Conservation (phyloP, 2,888 invertebrate species). For the Augochlorella aurata region DNA sequence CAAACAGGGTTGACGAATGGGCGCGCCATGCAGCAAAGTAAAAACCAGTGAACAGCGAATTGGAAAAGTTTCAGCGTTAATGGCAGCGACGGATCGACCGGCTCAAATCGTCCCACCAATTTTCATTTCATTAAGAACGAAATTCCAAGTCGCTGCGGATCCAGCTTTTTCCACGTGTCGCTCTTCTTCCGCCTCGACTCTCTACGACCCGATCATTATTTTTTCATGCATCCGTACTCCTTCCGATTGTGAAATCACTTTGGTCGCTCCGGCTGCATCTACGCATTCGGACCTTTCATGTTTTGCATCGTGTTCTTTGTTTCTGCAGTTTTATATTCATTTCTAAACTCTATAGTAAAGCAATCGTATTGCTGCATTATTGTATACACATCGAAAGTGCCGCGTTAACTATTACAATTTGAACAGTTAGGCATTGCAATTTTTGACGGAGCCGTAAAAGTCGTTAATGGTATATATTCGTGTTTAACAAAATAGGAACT, state of each 20-base stretch:
- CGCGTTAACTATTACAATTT: too few relatives aligned
- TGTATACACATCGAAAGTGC: too few relatives aligned
- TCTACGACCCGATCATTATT: slow-evolving; percentile 54
- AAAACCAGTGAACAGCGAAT: slow-evolving; percentile 47
- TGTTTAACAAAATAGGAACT: too few relatives aligned
- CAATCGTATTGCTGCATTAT: too few relatives aligned
- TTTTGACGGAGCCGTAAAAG: too few relatives aligned
- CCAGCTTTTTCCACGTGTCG: slow-evolving; percentile 13
- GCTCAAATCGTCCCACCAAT: slow-evolving; percentile 58
- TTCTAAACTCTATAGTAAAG: too few relatives aligned
- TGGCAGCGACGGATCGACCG: slow-evolving; percentile 69
- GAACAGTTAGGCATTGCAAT: too few relatives aligned
- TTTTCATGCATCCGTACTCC: slow-evolving; percentile 56
- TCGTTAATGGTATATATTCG: too few relatives aligned
- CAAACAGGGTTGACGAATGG: slow-evolving; percentile 50
- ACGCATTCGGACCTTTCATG: not conserved
- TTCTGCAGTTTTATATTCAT: too few relatives aligned
- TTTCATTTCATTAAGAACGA: slow-evolving; percentile 68
- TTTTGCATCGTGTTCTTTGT: not conserved
- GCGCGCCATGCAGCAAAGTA: slow-evolving; percentile 37
- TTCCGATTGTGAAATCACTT: slow-evolving; percentile 45
- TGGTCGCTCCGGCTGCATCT: slow-evolving; percentile 2
- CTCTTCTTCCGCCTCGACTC: not conserved
- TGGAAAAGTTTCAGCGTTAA: slow-evolving; percentile 62
- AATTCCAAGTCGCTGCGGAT: slow-evolving; percentile 29